Percentiles rank a stretch among this genome's conserved stretches.
Conservation (phyloP, 2,113 vertebrate species). For the Paradisaea rubra region DNA sequence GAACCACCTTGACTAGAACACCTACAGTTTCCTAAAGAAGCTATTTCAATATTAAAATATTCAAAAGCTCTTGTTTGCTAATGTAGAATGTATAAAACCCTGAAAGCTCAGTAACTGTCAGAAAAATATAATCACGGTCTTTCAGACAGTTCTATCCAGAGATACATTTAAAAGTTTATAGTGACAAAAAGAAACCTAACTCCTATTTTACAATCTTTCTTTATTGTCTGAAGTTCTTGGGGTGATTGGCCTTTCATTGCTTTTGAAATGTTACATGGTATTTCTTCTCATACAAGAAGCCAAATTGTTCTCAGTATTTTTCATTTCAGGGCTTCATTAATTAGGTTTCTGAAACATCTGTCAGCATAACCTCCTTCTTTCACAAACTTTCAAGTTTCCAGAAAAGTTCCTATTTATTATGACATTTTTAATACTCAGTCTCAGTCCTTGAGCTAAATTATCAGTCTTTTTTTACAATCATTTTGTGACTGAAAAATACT, state of each 20-base stretch:
- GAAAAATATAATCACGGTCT: neutral
- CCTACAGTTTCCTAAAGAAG: neutral
- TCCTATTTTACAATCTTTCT: neutral
- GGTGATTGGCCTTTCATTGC: neutral
- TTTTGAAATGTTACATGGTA: neutral
- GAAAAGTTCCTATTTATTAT: slow-evolving; percentile 15
- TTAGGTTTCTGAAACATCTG: slow-evolving; percentile 30
- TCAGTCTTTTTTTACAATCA: neutral
- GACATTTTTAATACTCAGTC: neutral
- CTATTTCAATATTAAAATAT: neutral
- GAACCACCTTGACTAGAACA: neutral
- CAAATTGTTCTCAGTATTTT: slow-evolving; percentile 1
- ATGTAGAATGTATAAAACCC: neutral
- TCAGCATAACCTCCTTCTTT: slow-evolving; percentile 24
- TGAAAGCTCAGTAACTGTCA: neutral
- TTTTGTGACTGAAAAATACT: neutral
- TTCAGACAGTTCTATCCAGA: neutral
- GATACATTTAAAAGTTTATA: neutral
- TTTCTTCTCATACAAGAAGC: neutral
- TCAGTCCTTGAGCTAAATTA: neutral
- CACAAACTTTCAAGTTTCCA: neutral
- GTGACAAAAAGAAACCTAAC: neutral
- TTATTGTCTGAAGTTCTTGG: neutral
- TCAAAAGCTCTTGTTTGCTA: neutral
- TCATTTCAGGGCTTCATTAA: slow-evolving; percentile 15